Evolutionary conservation across 2,888 invertebrate genomes (phyloP).

Genomic region (Lycocerus yunnanus): DNA sequence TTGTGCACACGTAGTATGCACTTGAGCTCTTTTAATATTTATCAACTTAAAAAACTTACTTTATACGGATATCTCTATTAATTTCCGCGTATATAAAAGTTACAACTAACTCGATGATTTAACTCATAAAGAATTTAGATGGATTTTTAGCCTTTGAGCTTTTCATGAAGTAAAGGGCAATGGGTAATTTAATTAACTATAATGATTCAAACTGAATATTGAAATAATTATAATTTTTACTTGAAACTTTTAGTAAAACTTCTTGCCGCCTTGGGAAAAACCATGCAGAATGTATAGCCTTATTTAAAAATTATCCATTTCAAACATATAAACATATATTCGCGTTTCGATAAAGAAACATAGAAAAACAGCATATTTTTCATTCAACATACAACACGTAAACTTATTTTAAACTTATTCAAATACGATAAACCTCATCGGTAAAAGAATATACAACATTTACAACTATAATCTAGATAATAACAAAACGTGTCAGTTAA

Average conservation of each 20-base stretch:
- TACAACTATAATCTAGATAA: no score
- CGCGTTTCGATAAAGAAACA: no score
- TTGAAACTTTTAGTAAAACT: not conserved
- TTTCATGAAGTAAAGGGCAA: not conserved
- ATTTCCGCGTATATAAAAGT: not conserved
- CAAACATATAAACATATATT: no score
- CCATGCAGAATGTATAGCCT: not conserved
- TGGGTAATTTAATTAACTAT: not conserved
- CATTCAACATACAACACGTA: no score
- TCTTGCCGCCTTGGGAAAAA: not conserved
- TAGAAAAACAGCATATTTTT: no score
- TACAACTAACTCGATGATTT: not conserved
- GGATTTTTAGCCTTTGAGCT: no score
- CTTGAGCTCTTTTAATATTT: not conserved
- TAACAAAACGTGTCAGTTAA: no score
- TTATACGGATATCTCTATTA: not conserved
- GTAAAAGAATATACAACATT: no score
- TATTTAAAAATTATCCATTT: not conserved
- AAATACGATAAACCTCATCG: no score
- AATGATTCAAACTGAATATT: not conserved
- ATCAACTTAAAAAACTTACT: not conserved
- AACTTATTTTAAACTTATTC: no score
- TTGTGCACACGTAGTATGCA: not conserved
- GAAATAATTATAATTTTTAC: not conserved
- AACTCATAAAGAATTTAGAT: not conserved